Evolutionary conservation across 2,888 invertebrate species (phyloP), one percentile per base, ranked within the genome.

Genomic region (Tiliacea aurago): DNA sequence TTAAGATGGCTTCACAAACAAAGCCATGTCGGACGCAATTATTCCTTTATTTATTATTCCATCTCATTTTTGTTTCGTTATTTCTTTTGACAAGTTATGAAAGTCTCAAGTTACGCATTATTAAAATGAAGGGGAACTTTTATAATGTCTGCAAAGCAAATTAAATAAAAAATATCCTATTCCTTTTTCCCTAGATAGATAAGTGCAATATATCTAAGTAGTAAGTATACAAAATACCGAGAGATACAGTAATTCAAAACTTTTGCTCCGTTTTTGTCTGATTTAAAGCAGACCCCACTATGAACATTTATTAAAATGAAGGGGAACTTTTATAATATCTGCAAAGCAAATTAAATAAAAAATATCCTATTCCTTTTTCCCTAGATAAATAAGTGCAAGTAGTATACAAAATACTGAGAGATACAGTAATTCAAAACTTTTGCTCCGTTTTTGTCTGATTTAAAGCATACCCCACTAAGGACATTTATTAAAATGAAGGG

Each of bases 21-120:
- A 90, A 90, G 88, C 87, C 85, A 87, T 85, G 89, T 90, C 89
- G 84, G 81, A 86, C 85, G 86, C 89, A 92, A 92, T 91, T 91
- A 92, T 91, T 89, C 81, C 82, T 89, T 91, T 88, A 90, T 91
- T 91, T 90, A 89, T 91, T 91, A 91, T 91, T 90, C 87, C 85
- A 85, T 90, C 81, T 78, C 75, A 83, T 85, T 86, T 88, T 87
- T 89, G 84, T 88, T 89, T 88, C 84, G 79, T 87, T 89, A 84
- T 88, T 90, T 89, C 84, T 87, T 90, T 88, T 89, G 72, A 87
- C 84, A 86, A 88, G 83, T 85, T 83, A 78, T 78, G 76, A 83
- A 84, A 85, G 87, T 83, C 83, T 86, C 75, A 70, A 86, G 86
- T 85, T 88, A 87, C 89, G 85, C 85, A 88, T 90, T 91, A 88